A percentile compares a stretch with the other conserved stretches of the same genome.
Evolutionary conservation across 1,140 invertebrate species (phyloP).

Genomic region (Drosophila bocqueti): DNA sequence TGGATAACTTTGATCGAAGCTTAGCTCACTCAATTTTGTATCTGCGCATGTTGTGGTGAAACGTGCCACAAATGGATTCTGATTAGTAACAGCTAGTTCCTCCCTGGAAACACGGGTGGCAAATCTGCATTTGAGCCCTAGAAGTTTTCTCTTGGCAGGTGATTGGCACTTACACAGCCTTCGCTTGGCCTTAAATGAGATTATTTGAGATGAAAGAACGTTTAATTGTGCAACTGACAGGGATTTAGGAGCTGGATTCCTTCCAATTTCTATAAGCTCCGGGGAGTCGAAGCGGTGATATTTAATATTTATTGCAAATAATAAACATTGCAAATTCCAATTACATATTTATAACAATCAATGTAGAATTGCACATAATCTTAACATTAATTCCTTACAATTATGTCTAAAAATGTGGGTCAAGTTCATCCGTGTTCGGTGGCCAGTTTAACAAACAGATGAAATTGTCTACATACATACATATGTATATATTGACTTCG

Average conservation of each 20-base stretch:
- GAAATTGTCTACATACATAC: too few species aligned
- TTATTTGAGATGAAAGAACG: not conserved
- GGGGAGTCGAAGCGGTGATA: not conserved
- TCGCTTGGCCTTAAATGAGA: not conserved
- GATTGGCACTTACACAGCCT: slow-evolving; percentile 9
- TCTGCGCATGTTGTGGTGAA: slow-evolving; percentile 25
- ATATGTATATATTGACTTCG: too few species aligned
- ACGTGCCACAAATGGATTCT: slow-evolving; percentile 54
- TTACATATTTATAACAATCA: not conserved
- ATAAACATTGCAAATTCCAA: not conserved
- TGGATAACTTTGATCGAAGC: slow-evolving; percentile 23
- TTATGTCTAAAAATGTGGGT: not conserved
- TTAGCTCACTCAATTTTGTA: slow-evolving; percentile 1
- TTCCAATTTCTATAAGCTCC: not conserved
- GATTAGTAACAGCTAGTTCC: slow-evolving; percentile 2
- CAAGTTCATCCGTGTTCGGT: not conserved
- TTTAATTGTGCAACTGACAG: slow-evolving; percentile 5
- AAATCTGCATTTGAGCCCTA: slow-evolving; percentile 20
- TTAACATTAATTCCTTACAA: not conserved
- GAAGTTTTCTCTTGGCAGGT: slow-evolving; percentile 4
- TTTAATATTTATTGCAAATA: not conserved
- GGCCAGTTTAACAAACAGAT: not conserved
- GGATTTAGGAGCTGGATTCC: not conserved
- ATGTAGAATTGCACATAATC: not conserved
- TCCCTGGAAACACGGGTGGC: not conserved